Percentiles rank a stretch among this genome's conserved stretches.
Evolutionary conservation across 2,888 invertebrate genomes (phyloP).

Genomic region (Smittia sp.): DNA sequence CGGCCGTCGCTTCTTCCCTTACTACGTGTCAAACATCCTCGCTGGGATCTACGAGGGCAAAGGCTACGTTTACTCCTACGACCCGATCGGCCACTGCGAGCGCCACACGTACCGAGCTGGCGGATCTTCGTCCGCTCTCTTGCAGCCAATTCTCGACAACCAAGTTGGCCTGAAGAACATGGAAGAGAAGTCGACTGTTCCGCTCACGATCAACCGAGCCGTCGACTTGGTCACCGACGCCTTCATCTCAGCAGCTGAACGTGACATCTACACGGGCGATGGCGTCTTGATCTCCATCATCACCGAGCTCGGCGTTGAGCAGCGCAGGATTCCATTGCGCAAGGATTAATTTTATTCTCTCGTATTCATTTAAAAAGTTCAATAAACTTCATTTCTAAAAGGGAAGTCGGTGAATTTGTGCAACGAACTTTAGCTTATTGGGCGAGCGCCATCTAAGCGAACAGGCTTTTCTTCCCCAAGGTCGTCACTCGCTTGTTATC

Average conservation of each 20-base stretch:
- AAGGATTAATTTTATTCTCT: conserved; percentile 32
- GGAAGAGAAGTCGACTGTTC: conserved; percentile 56
- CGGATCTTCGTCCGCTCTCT: conserved; percentile 83
- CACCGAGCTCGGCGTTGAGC: conserved; percentile 78
- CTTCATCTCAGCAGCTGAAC: conserved; percentile 95
- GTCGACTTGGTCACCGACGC: conserved; percentile 86
- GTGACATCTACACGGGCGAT: conserved; percentile 97
- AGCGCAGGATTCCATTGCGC: conserved; percentile 60
- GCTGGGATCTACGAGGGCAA: conserved; percentile 90
- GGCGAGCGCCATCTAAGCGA: neutral
- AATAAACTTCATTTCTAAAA: neutral
- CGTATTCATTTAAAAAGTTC: neutral
- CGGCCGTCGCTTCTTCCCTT: conserved; percentile 96
- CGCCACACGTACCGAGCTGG: conserved; percentile 79
- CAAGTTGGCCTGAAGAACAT: conserved; percentile 90
- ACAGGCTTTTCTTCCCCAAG: no score
- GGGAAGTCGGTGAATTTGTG: no score
- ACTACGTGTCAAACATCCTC: conserved; percentile 91
- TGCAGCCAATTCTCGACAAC: conserved; percentile 95
- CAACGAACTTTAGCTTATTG: no score
- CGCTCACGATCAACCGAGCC: conserved; percentile 77
- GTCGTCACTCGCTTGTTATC: no score
- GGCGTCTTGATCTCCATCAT: conserved; percentile 80
- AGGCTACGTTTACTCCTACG: conserved; percentile 94
- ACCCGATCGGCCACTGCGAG: conserved; percentile 95